Conservation (phyloP, 2,113 vertebrate species). For the Recurvirostra avosetta region DNA sequence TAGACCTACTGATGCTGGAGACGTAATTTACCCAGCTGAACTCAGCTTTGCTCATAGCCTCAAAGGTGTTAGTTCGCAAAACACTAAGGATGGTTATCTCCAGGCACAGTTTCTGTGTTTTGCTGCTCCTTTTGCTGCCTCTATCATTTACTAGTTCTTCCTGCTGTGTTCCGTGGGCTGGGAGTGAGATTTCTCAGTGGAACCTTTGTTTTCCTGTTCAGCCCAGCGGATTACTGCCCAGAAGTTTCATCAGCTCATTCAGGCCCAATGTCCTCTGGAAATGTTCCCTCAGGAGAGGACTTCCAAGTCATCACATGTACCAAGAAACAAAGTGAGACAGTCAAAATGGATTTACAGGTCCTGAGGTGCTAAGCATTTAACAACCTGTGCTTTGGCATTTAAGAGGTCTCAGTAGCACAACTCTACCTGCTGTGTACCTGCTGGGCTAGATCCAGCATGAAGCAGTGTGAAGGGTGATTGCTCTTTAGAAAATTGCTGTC, state of each 20-base stretch:
- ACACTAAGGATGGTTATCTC: neutral
- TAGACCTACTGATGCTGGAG: fast-evolving
- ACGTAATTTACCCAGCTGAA: neutral
- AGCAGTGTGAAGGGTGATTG: neutral
- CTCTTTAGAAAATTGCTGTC: neutral
- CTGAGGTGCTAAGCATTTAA: neutral
- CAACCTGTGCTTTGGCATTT: neutral
- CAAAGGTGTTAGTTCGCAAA: neutral
- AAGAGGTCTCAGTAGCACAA: neutral
- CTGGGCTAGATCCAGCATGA: neutral
- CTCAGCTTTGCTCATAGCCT: neutral
- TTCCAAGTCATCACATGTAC: neutral
- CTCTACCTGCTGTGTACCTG: neutral
- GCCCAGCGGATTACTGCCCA: fast-evolving
- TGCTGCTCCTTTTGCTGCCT: neutral
- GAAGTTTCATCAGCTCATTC: neutral
- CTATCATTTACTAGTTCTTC: neutral
- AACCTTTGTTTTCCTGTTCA: neutral
- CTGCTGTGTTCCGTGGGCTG: neutral
- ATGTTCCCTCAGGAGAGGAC: neutral
- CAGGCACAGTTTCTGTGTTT: neutral
- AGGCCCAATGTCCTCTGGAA: neutral
- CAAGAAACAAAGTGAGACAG: neutral
- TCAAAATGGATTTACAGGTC: neutral
- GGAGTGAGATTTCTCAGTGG: neutral